Evolutionary conservation across 1,140 invertebrate species (phyloP), one percentile per base, ranked within the genome.

Genomic region (Semibalanus balanoides): DNA sequence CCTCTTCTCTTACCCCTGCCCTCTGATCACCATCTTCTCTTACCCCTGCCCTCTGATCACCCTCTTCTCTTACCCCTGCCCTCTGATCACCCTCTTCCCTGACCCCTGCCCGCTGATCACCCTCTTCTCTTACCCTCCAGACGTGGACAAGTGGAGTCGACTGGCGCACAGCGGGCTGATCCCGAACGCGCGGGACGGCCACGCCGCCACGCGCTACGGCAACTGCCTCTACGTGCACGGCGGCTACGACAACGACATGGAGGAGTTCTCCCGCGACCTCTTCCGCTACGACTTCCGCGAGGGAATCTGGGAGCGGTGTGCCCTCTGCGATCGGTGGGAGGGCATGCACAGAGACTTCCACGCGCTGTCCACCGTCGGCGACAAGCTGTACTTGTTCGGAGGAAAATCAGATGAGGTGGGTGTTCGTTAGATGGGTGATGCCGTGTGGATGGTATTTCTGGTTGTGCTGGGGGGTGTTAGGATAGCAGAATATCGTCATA

Each of bases 361-460:
- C 88, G 94, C 94, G 22, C 92, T 93, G n/a, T 92, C 93, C 43
- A 87, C 88, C 74, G 88, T 96, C 69, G 89, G 87, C 28, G 88
- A 92, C 77, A 89, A 88, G 80, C 93, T 97, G 74, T 96, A 90
- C 82, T 93, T 92, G 0, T 97, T 97, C 85, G 95, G 94, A 31
- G 95, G 94, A 29, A 96, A 93, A 82, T 94, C 51, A 19, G 51
- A 64, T 25, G 51, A 64, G 51, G 51, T 64, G 51, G 22, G 51
- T 22, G 22, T 25, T 19, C 35, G n/a, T n/a, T n/a, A n/a, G n/a
- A n/a, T n/a, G n/a, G n/a, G n/a, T n/a, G n/a, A n/a, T n/a, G n/a
- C n/a, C n/a, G n/a, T n/a, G n/a, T n/a, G n/a, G n/a, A n/a, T n/a
- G n/a, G n/a, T n/a, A n/a, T n/a, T n/a, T n/a, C n/a, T n/a, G n/a